Percentiles rank a stretch among this genome's conserved stretches.
Evolutionary conservation across 2,797 vertebrate genomes (phyloP).

Genomic region (Coilia nasus): DNA sequence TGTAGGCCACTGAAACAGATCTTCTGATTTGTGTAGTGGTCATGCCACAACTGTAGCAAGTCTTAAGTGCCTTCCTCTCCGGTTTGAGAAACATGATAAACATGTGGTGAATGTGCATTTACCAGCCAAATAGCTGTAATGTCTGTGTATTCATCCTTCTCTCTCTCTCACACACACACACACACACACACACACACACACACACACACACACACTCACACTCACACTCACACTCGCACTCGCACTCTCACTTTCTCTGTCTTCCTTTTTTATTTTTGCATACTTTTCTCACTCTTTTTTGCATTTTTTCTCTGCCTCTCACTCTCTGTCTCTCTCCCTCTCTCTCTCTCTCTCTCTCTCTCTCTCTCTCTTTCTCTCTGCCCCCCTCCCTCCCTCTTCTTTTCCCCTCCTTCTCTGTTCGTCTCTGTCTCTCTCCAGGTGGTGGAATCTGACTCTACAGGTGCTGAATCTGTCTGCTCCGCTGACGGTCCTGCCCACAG

Average conservation of each 20-base stretch:
- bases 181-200: too few species aligned
- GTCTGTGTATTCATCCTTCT: not conserved
- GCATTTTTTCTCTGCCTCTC: not conserved
- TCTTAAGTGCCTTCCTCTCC: not conserved
- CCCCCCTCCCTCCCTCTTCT: not conserved
- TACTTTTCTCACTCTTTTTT: not conserved
- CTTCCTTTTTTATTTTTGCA: too few species aligned
- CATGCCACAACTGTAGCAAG: not conserved
- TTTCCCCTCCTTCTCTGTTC: not conserved
- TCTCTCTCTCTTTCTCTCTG: too few species aligned
- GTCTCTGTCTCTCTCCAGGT: conserved; percentile 78
- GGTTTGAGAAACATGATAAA: not conserved
- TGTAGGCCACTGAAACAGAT: not conserved
- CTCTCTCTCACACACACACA: not conserved
- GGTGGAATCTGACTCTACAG: conserved; percentile 92
- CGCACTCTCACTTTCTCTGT: not conserved
- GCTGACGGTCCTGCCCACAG: conserved; percentile 87
- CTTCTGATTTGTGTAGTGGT: not conserved
- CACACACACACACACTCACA: not conserved
- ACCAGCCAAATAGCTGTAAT: not conserved
- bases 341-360: not conserved
- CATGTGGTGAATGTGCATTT: not conserved
- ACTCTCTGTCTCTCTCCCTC: not conserved
- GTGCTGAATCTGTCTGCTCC: conserved; percentile 86
- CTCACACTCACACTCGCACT: not conserved